Percentiles rank a stretch among this genome's conserved stretches.
These are phyloP conservation scores for Labrus mixtus DNA, from an alignment of 2,113 vertebrate species.

Conservation along the genomic window DNA sequence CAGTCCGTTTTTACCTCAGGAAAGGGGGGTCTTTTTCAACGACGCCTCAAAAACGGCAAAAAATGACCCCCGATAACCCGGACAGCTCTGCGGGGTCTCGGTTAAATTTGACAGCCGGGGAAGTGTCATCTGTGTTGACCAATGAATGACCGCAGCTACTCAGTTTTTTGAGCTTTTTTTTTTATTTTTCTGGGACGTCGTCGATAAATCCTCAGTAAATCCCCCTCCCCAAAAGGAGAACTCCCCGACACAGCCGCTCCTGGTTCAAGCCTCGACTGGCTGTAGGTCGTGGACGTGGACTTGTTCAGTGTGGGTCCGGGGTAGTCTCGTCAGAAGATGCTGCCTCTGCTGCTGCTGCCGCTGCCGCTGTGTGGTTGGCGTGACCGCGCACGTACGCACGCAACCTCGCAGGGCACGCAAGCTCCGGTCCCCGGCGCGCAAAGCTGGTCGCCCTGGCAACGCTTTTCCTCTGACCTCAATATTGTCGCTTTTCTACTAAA, in stretches of 20 bases:
- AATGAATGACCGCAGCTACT: neutral
- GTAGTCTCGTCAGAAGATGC: conserved; percentile 34
- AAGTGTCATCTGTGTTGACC: conserved; percentile 62
- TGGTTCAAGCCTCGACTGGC: neutral
- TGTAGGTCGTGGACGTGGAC: neutral
- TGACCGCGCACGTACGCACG: conserved; percentile 40
- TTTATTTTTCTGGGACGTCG: conserved; percentile 17
- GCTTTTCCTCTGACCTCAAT: conserved; percentile 78
- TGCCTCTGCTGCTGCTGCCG: conserved; percentile 33
- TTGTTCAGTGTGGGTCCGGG: conserved; percentile 30
- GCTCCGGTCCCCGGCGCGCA: conserved; percentile 64
- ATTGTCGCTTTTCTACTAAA: conserved; percentile 45
- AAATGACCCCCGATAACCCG: conserved; percentile 34
- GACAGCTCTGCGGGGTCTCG: conserved; percentile 42
- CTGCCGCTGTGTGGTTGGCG: conserved; percentile 47
- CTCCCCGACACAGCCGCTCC: conserved; percentile 4
- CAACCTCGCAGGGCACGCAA: conserved; percentile 29
- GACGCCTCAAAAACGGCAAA: conserved; percentile 20
- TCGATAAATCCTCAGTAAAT: conserved; percentile 58
- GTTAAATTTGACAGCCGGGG: conserved; percentile 25
- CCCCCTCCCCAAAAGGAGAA: conserved; percentile 18
- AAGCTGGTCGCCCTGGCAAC: conserved; percentile 80
- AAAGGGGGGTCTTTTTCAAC: conserved; percentile 7
- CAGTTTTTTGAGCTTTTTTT: conserved; percentile 11
- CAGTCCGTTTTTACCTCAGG: conserved; percentile 27